Conservation (phyloP, 2,888 invertebrate genomes). For the Onthophagus sagittarius region DNA sequence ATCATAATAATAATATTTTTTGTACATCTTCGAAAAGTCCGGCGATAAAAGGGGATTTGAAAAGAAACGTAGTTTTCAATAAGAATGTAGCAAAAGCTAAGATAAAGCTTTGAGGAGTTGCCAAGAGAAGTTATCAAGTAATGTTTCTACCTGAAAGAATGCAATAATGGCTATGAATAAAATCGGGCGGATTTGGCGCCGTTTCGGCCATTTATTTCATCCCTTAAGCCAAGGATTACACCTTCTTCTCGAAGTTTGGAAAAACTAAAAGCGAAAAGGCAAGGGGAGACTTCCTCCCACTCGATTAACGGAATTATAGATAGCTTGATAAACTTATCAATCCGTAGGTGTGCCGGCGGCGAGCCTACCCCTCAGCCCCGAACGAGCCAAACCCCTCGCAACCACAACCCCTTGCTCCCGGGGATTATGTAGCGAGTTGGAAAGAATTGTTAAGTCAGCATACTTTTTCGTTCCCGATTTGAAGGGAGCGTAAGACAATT, state of each 20-base stretch:
- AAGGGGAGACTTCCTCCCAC: constrained; percentile 16
- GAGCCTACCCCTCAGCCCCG: constrained; percentile 10
- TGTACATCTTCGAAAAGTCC: no score
- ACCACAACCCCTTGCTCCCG: constrained; percentile 32
- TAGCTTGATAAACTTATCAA: constrained; percentile 32
- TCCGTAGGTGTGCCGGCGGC: constrained; percentile 26
- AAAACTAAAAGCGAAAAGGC: constrained; percentile 20
- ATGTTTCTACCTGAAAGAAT: not conserved
- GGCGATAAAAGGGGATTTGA: not conserved
- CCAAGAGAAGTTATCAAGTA: not conserved
- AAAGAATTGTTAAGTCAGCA: constrained; percentile 43
- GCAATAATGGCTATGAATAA: constrained; percentile 13
- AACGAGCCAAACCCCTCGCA: constrained; percentile 1
- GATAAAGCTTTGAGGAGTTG: not conserved
- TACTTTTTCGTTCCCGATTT: constrained; percentile 38
- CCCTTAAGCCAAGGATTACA: constrained; percentile 21
- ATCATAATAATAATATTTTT: no score
- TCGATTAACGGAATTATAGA: constrained; percentile 31
- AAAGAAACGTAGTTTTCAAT: not conserved
- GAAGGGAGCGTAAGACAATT: constrained; percentile 37
- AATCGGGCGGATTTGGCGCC: constrained; percentile 11
- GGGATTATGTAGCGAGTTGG: constrained; percentile 41
- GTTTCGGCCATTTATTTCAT: constrained; percentile 21
- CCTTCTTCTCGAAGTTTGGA: constrained; percentile 18
- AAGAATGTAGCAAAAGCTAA: not conserved